Base-by-base conservation (phyloP, 2,113 vertebrate species). In the Cyanocitta stelleri region DNA sequence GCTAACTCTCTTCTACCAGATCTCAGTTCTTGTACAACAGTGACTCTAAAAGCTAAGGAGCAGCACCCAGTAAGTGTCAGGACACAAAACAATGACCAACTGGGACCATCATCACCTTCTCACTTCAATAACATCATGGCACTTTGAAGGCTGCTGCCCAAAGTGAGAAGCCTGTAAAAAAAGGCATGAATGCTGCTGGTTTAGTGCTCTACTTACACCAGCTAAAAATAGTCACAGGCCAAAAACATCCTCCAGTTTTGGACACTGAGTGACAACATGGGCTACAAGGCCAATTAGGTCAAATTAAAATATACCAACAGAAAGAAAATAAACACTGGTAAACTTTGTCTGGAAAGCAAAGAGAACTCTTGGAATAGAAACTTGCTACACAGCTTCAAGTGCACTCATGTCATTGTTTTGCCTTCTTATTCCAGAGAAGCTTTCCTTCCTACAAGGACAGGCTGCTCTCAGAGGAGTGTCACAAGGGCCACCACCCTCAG, bases 221-320 rank as follows among this genome's bases (percentile, higher is more conserved):
- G 61, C 46, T 90, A 69, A 81, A 92, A 94, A 81, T 13, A 84
- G 79, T 72, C 62, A 32, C 49, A 58, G 49, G 55, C 32, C 49
- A 58, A 87, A 93, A 89, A 14, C 35, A 78, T 13, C 32, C 32
- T 63, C 69, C 48, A 21, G 37, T 44, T 92, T 89, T 89, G 81
- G 77, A 61, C 39, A 49, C 68, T 59, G 41, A 68, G 63, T 23
- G 64, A 78, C 76, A 84, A n/a, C 35, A 84, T 20, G 11, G 55
- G n/a, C 75, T 62, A 49, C 3, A 9, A 62, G 43, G 72, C 59
- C 16, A 86, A 84, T 54, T 37, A 87, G 13, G 37, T 16, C 71
- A 82, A 87, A 89, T 73, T 78, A 84, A 94, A 77, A 88, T 71
- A 84, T n/a, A 82, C 44, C 56, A 43, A 52, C 33, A 63, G 52